Conservation (phyloP, 64 coral and sea anemone species). For the Stichodactyla helianthus region DNA sequence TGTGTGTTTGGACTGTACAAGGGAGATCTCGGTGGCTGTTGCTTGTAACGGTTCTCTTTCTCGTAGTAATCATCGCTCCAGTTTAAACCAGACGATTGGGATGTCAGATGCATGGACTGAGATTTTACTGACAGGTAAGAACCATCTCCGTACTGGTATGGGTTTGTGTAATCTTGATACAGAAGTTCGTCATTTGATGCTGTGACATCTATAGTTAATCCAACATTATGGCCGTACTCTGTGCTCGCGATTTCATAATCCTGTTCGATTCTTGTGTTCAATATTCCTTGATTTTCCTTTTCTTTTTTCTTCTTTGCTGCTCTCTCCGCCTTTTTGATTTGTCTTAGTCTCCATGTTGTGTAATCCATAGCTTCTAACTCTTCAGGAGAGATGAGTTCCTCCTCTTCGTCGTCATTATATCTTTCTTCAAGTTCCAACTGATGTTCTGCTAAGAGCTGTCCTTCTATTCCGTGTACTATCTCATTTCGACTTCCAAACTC, state of each 20-base stretch:
- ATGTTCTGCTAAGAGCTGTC: not conserved
- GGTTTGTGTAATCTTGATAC: slow-evolving; percentile 36
- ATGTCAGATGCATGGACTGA: not conserved
- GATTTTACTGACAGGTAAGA: not conserved
- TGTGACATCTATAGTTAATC: not conserved
- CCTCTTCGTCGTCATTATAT: not conserved
- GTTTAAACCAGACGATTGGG: not conserved
- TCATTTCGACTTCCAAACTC: slow-evolving; percentile 16
- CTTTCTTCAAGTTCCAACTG: not conserved
- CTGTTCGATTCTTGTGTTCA: too few species aligned
- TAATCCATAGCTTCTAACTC: slow-evolving; percentile 24
- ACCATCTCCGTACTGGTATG: slow-evolving; percentile 33
- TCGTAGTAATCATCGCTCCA: slow-evolving; percentile 5
- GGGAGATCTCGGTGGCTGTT: not conserved
- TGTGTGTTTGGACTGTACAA: not conserved
- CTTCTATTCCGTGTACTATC: not conserved
- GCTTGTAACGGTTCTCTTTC: slow-evolving; percentile 19
- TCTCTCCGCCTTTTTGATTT: slow-evolving; percentile 11
- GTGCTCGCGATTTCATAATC: too few species aligned
- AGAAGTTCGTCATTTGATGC: not conserved
- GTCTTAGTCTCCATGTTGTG: slow-evolving; percentile 11
- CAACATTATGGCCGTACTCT: not conserved
- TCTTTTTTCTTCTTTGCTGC: not conserved
- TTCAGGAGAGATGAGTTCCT: not conserved
- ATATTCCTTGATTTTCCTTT: not conserved